Evolutionary conservation across 2,888 invertebrate genomes (phyloP), one percentile per base, ranked within the genome.

Genomic region (Salticus scenicus): DNA sequence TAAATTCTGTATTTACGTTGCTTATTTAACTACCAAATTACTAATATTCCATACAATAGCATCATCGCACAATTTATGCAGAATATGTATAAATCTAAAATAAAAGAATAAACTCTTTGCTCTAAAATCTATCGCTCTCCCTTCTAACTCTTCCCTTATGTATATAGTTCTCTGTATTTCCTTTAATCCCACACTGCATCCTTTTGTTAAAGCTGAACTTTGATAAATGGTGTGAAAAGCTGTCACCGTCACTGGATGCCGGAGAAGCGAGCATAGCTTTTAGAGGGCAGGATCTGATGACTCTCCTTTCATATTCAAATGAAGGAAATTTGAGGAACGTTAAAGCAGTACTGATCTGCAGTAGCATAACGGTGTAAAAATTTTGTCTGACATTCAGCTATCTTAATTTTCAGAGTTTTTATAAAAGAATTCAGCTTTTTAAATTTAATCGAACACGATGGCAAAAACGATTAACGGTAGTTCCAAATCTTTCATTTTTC

Each of bases 281-380:
- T 30, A 74, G 37, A 74, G 63, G 74, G 63, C 47, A 42, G 27
- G 63, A 63, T 57, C 51, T 37, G 27, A 41, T 67, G n/a, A 27
- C 63, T 67, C n/a, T n/a, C 72, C 67, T 79, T 84, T 84, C 77
- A 84, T 84, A 84, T 84, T 84, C 73, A 84, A 84, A 84, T 84
- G 77, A 77, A 47, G 66, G 37, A 37, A 30, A 57, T 57, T 57
- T 57, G 57, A 57, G 57, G 24, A 57, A 57, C 17, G 57, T 12
- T 57, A 4, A 24, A 57, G 24, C 20, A 24, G 14, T 12, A 24
- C 57, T 57, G 42, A 47, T 47, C 42, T 47, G 14, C 20, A 24
- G 7, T 7, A 17, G 57, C 57, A 12, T 4, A 57, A 2, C 24
- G 57, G 2, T 57, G 57, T 24, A 10, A 17, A 47, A 17, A 47